phyloP scores from a whole-genome alignment of 2,113 vertebrate species.

The Psittacula cyanocephala region DNA sequence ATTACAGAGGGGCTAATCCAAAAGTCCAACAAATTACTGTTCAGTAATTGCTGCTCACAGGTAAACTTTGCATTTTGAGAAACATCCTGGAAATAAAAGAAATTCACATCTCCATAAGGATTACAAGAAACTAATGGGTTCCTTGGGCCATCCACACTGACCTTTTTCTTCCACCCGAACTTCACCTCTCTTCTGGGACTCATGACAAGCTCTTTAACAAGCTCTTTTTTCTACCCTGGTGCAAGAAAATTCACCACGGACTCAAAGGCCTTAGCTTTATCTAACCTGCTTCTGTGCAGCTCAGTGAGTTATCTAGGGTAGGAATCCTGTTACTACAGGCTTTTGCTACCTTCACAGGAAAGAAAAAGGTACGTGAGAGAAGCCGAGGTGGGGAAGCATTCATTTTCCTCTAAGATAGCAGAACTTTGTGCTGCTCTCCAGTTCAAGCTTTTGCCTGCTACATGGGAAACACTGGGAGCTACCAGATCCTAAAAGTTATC shows the following conservation, averaged over 20 bases:
- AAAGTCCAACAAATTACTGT: not conserved
- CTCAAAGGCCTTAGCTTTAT: not conserved
- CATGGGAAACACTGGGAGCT: accelerated
- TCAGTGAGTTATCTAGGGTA: not conserved
- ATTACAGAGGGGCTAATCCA: not conserved
- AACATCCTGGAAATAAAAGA: not conserved
- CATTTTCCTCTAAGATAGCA: not conserved
- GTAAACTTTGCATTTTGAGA: not conserved
- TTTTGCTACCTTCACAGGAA: not conserved
- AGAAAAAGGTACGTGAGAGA: not conserved
- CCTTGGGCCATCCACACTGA: not conserved
- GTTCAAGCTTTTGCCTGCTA: not conserved
- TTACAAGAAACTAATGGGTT: not conserved
- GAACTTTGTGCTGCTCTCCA: not conserved
- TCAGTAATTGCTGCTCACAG: not conserved
- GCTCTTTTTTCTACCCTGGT: not conserved
- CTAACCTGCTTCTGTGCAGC: not conserved
- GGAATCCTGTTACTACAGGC: not conserved
- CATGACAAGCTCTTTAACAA: not conserved
- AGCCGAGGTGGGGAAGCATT: not conserved
- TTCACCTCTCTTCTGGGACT: not conserved
- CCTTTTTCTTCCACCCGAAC: not conserved
- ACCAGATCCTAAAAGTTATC: not conserved
- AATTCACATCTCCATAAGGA: not conserved
- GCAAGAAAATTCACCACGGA: not conserved